These are phyloP conservation scores for Coendou prehensilis DNA, from an alignment of 2,797 vertebrate genomes.

Conservation along the genomic window DNA sequence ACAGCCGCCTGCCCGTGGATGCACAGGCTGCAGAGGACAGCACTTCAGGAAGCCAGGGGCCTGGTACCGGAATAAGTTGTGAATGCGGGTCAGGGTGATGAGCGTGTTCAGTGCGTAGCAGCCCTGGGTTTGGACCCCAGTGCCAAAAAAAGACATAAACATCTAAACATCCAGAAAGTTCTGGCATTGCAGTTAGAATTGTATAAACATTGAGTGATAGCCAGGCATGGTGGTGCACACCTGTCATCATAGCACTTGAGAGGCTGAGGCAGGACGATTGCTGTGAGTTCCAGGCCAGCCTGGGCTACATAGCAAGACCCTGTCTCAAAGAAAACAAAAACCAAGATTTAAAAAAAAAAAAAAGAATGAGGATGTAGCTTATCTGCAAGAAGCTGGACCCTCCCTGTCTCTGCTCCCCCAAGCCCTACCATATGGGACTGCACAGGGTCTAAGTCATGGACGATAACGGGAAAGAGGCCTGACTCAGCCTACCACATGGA, in stretches of 20 bases:
- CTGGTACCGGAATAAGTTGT: no score
- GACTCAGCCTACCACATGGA: not conserved
- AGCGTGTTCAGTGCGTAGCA: not conserved
- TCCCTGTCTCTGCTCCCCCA: no score
- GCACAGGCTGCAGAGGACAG: not conserved
- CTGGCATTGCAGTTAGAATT: not conserved
- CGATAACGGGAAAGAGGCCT: not conserved
- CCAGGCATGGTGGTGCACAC: not conserved
- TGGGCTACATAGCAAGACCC: not conserved
- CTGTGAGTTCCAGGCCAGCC: not conserved
- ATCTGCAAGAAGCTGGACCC: not conserved
- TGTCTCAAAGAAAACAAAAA: not conserved
- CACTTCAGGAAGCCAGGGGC: not conserved
- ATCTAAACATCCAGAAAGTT: not conserved
- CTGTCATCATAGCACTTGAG: not conserved
- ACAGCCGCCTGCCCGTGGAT: not conserved
- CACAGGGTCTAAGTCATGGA: not conserved
- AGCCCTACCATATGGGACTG: not conserved
- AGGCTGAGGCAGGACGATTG: not conserved
- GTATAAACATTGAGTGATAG: not conserved
- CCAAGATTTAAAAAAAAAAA: not conserved
- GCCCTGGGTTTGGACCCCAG: no score
- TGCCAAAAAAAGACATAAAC: not conserved
- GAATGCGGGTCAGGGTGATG: not conserved
- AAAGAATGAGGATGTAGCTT: not conserved